Percentiles rank a stretch among this genome's conserved stretches.
phyloP scores from a whole-genome alignment of 2,888 invertebrate species.

The Eupithecia subumbrata region DNA sequence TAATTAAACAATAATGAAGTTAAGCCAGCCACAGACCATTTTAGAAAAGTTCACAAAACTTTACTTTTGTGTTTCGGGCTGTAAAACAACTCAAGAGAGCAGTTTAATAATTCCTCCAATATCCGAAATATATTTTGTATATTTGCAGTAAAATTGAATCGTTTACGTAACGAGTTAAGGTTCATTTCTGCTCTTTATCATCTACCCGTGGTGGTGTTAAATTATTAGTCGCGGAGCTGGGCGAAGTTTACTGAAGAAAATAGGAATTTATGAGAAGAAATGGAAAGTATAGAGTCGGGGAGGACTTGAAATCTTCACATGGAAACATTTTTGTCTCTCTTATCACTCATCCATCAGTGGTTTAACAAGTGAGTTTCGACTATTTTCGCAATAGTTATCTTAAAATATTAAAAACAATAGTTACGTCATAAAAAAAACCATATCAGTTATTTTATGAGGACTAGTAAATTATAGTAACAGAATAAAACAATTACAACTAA shows the following conservation, averaged over 20 bases:
- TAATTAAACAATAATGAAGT: no score
- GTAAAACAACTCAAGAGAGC: not conserved
- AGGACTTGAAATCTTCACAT: not conserved
- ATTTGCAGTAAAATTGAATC: not conserved
- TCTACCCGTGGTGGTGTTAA: conserved; percentile 12
- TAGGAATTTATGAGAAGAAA: conserved; percentile 1
- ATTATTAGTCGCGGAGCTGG: conserved; percentile 7
- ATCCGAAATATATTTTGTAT: not conserved
- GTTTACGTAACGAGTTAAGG: not conserved
- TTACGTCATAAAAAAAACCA: no score
- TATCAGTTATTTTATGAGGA: no score
- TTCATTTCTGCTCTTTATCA: conserved; percentile 15
- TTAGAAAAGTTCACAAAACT: not conserved
- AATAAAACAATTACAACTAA: no score
- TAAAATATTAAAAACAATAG: no score
- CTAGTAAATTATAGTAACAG: no score
- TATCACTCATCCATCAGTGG: not conserved
- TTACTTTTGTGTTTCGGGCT: not conserved
- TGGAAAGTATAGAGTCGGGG: not conserved
- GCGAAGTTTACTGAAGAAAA: not conserved
- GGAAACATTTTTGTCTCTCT: not conserved
- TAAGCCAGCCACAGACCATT: no score
- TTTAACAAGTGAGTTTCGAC: no score
- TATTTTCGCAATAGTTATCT: no score
- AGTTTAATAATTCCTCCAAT: not conserved